Percentiles rank a stretch among this genome's conserved stretches.
phyloP scores from a whole-genome alignment of 2,888 invertebrate genomes.

The Drepana falcataria region DNA sequence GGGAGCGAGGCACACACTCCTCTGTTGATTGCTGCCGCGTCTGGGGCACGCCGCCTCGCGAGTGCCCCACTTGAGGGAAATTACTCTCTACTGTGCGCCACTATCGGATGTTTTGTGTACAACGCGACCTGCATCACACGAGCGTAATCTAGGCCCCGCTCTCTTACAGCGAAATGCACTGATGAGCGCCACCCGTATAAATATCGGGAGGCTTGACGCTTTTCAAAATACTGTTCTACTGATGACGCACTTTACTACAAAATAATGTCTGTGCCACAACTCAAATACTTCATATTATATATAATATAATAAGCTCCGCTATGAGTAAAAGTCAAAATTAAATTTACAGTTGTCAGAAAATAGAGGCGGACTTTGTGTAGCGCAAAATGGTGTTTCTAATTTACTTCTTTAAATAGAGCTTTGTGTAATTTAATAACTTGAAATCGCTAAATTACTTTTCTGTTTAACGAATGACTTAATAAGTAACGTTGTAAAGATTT shows the following conservation, averaged over 20 bases:
- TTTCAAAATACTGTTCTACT: slow-evolving; percentile 5
- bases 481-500: neutral
- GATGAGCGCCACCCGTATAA: slow-evolving; percentile 17
- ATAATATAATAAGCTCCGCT: neutral
- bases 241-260: neutral
- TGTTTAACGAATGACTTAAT: neutral
- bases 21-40: slow-evolving; percentile 47
- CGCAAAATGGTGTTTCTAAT: neutral
- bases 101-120: slow-evolving; percentile 53
- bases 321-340: neutral
- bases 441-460: neutral
- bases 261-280: neutral
- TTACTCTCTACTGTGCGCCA: slow-evolving; percentile 54
- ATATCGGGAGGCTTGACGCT: slow-evolving; percentile 27
- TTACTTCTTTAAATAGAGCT: neutral
- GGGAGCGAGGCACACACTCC: slow-evolving; percentile 39
- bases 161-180: slow-evolving; percentile 5
- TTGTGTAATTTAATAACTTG: neutral
- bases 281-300: neutral
- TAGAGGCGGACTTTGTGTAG: neutral
- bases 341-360: neutral
- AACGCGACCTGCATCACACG: slow-evolving; percentile 38
- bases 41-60: slow-evolving; percentile 29
- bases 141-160: slow-evolving; percentile 38
- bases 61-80: slow-evolving; percentile 64